Evolutionary conservation across 2,797 vertebrate species (phyloP), one percentile per base, ranked within the genome.

Genomic region (Zenarchopterus dispar): DNA sequence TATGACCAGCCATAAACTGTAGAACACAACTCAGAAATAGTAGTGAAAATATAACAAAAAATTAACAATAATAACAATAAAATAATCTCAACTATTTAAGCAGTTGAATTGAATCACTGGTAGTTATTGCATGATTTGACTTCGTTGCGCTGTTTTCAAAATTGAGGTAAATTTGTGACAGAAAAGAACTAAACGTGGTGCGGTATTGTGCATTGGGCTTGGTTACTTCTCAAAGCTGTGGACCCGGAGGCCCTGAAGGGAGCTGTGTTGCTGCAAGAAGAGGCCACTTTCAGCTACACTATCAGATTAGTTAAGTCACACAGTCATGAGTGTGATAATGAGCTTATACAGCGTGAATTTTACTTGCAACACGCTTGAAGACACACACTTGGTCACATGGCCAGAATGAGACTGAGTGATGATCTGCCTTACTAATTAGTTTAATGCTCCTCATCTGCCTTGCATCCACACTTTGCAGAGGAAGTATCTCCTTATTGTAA

Each of bases 401-500:
- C 36, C 13, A 10, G 13, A 15, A 15, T 39, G 2, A 4, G 36
- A 15, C 5, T 39, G 36, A 15, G 36, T 15, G 13, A 39, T 39
- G 36, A 15, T 39, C 13, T 15, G 36, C 36, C 13, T 39, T 13
- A 15, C 11, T 39, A 13, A 39, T 39, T 24, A 23, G 2, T 45
- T 5, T 23, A 31, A 58, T 22, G 42, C 6, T 18, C 9, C 19
- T n/a, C 48, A 0, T 62, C 48, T 23, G 26, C 47, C 24, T 62
- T 45, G 19, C 45, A 28, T 56, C 17, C 17, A 22, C 22, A 43
- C 46, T 71, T 62, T 48, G 13, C 61, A 70, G 62, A 61, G 55
- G 62, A 72, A 71, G 66, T 36, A 21, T 24, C 33, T 68, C 47
- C 57, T 75, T 31, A 54, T 74, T 63, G 60, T 67, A 58, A 72